phyloP scores from a whole-genome alignment of 1,140 invertebrate species.

The Hycleus cichorii region DNA sequence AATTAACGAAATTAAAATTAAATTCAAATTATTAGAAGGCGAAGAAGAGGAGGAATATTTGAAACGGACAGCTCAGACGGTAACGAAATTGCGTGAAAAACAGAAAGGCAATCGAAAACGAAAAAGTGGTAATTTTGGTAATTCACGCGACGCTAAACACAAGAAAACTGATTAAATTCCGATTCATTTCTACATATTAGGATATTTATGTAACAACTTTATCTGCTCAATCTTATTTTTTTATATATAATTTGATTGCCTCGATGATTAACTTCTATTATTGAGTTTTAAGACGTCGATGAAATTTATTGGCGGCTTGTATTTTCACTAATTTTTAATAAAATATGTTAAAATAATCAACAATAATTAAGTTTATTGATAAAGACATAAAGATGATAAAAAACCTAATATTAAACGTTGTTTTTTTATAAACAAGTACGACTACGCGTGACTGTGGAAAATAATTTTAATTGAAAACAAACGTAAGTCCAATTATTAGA shows the following conservation, averaged over 20 bases:
- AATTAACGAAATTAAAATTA: conserved; percentile 50
- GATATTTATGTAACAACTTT: neutral
- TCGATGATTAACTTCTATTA: neutral
- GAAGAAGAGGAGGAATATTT: conserved; percentile 64
- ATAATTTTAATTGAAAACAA: too few relatives aligned
- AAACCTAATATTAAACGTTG: too few relatives aligned
- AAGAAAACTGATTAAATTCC: conserved; percentile 5
- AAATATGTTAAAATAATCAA: too few relatives aligned
- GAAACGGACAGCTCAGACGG: conserved; percentile 53
- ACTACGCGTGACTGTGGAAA: too few relatives aligned
- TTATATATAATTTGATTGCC: neutral
- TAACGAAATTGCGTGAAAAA: conserved; percentile 48
- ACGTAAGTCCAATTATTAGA: too few relatives aligned
- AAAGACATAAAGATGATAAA: too few relatives aligned
- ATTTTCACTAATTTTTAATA: too few relatives aligned
- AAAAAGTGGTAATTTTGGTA: conserved; percentile 32
- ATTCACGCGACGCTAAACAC: conserved; percentile 21
- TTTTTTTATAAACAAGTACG: too few relatives aligned
- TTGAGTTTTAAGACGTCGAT: too few relatives aligned
- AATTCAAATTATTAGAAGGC: conserved; percentile 53
- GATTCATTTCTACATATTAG: neutral
- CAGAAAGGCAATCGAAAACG: conserved; percentile 40
- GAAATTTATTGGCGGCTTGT: too few relatives aligned
- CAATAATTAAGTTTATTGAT: too few relatives aligned
- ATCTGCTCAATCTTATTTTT: neutral